These are phyloP conservation scores for Cephalopterus ornatus DNA, from an alignment of 2,113 vertebrate genomes.

Conservation along the genomic window DNA sequence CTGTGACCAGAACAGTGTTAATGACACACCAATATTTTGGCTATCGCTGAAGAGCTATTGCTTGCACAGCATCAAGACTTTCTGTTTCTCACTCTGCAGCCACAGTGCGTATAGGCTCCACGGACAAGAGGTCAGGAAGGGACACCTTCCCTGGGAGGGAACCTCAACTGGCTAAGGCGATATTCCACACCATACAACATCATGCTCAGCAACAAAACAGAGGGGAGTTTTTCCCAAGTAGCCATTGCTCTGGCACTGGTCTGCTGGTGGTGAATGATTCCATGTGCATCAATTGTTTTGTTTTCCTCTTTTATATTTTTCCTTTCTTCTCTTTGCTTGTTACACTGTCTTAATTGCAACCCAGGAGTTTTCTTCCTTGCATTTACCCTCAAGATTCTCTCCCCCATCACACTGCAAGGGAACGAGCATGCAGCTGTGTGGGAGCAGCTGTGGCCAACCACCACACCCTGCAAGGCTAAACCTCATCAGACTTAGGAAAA, in stretches of 20 bases:
- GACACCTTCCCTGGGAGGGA: background rate
- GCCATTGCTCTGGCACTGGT: background rate
- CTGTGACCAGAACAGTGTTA: background rate
- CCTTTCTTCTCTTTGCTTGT: background rate
- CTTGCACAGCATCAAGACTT: background rate
- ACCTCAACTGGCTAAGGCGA: background rate
- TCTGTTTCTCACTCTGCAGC: background rate
- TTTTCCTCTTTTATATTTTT: background rate
- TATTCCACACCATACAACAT: background rate
- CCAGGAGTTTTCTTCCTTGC: background rate
- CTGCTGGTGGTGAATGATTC: background rate
- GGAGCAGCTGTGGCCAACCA: background rate
- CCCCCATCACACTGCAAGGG: background rate
- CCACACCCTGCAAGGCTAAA: background rate
- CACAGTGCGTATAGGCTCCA: background rate
- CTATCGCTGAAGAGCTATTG: background rate
- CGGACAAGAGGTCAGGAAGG: background rate
- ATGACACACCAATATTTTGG: background rate
- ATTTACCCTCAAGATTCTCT: background rate
- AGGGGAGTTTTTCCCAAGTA: background rate
- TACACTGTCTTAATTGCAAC: background rate
- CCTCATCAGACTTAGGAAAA: background rate
- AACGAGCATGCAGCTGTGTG: rapidly evolving
- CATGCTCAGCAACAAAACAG: background rate
- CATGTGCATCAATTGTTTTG: background rate